Conservation (phyloP, 2,797 vertebrate species). For the Anas capensis region DNA sequence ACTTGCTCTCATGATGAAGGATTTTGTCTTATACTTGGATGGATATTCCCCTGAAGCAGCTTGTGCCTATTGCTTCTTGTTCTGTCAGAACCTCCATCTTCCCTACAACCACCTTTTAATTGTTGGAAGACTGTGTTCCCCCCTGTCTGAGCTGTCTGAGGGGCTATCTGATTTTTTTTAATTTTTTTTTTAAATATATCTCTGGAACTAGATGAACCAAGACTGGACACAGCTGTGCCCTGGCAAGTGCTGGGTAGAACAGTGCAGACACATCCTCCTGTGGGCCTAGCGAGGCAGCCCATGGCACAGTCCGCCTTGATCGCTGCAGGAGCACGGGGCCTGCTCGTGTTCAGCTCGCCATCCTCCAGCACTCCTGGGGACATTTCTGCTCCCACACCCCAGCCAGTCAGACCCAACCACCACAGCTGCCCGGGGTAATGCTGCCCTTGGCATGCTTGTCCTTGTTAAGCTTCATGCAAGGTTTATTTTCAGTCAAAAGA, state of each 20-base stretch:
- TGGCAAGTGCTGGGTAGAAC: not conserved
- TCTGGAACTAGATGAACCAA: not conserved
- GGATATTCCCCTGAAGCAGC: not conserved
- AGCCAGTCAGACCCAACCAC: not conserved
- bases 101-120: not conserved
- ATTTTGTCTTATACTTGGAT: not conserved
- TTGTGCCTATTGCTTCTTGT: not conserved
- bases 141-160: not conserved
- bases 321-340: not conserved
- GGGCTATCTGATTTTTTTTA: not conserved
- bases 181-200: not conserved
- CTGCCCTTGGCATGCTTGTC: not conserved
- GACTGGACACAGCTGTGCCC: not conserved
- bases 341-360: not conserved
- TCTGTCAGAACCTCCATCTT: not conserved
- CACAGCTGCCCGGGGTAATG: not conserved
- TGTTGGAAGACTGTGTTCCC: not conserved
- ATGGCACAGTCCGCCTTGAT: not conserved
- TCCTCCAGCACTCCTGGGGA: rapidly evolving
- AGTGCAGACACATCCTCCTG: not conserved
- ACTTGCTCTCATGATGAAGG: not conserved
- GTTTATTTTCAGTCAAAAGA: not conserved
- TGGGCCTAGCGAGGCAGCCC: not conserved
- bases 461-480: not conserved
- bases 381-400: not conserved